These are phyloP conservation scores for Phyto melanocephala DNA, from an alignment of 2,888 invertebrate genomes.

Conservation along the genomic window DNA sequence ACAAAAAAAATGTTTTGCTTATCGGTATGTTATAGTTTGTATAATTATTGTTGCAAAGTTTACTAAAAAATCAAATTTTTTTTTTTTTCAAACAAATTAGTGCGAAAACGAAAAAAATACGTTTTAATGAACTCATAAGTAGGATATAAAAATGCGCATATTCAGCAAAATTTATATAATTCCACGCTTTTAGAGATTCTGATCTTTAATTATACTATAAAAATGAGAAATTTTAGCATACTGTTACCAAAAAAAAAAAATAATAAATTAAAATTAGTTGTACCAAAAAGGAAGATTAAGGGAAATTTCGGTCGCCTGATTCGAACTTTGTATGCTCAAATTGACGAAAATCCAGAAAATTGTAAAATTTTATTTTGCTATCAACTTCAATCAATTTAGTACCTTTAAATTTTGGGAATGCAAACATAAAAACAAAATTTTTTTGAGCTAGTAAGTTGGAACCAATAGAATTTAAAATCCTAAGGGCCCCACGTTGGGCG, in stretches of 20 bases:
- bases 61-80: background rate
- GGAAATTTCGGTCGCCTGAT: too few relatives aligned
- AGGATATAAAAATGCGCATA: background rate
- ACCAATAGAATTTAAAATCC: background rate
- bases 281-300: background rate
- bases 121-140: background rate
- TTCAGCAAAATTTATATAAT: background rate
- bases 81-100: too few relatives aligned
- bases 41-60: too few relatives aligned
- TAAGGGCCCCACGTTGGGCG: background rate
- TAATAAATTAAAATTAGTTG: background rate
- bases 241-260: background rate
- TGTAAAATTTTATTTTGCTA: too few relatives aligned
- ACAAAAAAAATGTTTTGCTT: too few relatives aligned
- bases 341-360: too few relatives aligned
- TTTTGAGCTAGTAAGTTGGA: background rate
- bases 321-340: too few relatives aligned
- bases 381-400: too few relatives aligned
- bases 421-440: too few relatives aligned
- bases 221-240: background rate
- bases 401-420: too few relatives aligned
- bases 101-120: background rate
- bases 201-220: background rate
- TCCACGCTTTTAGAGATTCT: background rate
- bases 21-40: too few relatives aligned